Evolutionary conservation across 1,140 invertebrate genomes (phyloP), one percentile per base, ranked within the genome.

Genomic region (Musca domestica): DNA sequence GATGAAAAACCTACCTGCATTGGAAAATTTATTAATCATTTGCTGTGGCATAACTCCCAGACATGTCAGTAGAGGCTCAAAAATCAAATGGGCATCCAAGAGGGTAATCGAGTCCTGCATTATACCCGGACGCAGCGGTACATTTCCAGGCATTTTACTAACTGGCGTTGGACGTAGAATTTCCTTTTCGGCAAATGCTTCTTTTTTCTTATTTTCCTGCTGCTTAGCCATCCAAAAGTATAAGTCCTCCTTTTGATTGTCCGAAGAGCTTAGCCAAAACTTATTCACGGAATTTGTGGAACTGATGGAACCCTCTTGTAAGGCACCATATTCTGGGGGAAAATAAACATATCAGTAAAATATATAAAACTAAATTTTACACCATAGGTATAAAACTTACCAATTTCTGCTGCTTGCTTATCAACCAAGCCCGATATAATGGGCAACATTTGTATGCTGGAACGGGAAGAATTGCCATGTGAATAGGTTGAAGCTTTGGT

Each of bases 171-270:
- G 76, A 0, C 77, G 70, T 2, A 30, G 27, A 30, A 72, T 69
- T 14, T 75, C 69, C 41, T 81, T 75, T 25, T 77, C 76, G 4
- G 74, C 74, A 19, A 71, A 51, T 4, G 68, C 64, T 25, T 75
- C 72, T 2, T 76, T 76, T 80, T 83, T 76, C 81, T 85, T 86
- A 70, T 84, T 88, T 70, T 89, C 88, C 77, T 96, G 93, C 73
- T 96, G 95, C 74, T 94, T 92, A 0, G 92, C 92, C 95, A 97
- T 96, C 95, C 95, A 97, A 69, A 91, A 93, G 76, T 97, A 97
- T 41, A 98, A 83, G 84, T 95, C 93, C 78, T 96, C 93, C n/a
- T 88, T 87, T 6, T 86, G 82, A 67, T 82, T 83, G 20, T 79
- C 82, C 63, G 71, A 72, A 41, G 34, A 9, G 71, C 83, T 75